Conservation (phyloP, 1,140 invertebrate species). For the Ctenoplectra terminalis region DNA sequence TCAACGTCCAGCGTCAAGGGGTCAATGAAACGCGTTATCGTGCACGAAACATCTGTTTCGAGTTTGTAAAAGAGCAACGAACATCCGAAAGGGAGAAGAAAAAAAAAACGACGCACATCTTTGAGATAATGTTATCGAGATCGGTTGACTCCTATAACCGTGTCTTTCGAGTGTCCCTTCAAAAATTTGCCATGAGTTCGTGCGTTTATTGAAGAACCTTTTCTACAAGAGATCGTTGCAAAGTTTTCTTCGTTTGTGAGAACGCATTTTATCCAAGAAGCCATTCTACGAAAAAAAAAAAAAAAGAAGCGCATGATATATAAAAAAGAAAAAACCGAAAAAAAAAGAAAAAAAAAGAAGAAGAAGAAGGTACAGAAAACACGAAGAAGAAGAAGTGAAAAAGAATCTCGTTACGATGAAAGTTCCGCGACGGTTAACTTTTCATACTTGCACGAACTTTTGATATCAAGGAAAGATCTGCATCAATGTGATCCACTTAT, state of each 20-base stretch:
- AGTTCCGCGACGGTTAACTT: constrained; percentile 28
- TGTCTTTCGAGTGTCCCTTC: neutral
- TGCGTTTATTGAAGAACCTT: constrained; percentile 22
- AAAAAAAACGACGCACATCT: neutral
- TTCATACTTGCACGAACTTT: constrained; percentile 51
- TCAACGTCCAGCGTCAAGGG: too few relatives aligned
- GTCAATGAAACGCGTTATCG: too few relatives aligned
- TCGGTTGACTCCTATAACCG: neutral
- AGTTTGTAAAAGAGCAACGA: neutral
- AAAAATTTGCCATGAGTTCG: constrained; percentile 22
- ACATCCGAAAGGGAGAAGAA: neutral
- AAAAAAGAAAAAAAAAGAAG: neutral
- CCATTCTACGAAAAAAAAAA: constrained; percentile 15
- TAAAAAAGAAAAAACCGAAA: neutral
- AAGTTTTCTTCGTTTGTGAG: constrained; percentile 38
- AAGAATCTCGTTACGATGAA: constrained; percentile 8
- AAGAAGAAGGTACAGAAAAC: neutral
- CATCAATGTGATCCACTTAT: constrained; percentile 35
- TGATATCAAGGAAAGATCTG: constrained; percentile 39
- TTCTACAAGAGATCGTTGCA: constrained; percentile 35
- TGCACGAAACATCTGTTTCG: neutral
- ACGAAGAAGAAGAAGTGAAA: neutral
- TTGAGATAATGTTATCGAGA: neutral
- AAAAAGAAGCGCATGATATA: neutral
- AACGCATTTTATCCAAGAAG: neutral